A percentile compares a stretch with the other conserved stretches of the same genome.
These are phyloP conservation scores for Gallinago nigripennis DNA, from an alignment of 2,797 vertebrate species.

Conservation along the genomic window DNA sequence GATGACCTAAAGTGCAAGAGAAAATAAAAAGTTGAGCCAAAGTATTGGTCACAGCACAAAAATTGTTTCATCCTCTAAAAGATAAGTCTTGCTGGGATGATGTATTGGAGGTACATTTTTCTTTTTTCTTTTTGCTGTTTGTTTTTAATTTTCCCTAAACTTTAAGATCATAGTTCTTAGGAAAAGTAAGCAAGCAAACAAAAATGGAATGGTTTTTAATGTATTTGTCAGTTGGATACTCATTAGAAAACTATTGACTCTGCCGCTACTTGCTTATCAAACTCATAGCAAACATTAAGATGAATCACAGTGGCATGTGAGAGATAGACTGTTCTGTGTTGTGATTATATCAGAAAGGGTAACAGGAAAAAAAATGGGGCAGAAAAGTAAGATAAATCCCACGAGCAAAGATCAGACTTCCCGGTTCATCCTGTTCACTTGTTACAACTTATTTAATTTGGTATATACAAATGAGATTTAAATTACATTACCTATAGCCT, in stretches of 20 bases:
- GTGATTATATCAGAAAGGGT: neutral
- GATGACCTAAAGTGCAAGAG: neutral
- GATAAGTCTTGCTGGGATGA: neutral
- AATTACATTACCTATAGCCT: constrained; percentile 47
- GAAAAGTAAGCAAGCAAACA: neutral
- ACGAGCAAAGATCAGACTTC: neutral
- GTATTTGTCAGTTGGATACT: neutral
- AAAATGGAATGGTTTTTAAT: neutral
- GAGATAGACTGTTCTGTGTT: neutral
- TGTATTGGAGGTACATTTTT: neutral
- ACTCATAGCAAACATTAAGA: neutral
- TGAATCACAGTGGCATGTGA: neutral
- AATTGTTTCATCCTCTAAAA: neutral
- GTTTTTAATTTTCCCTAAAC: neutral
- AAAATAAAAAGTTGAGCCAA: neutral
- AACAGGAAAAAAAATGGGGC: neutral
- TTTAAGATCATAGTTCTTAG: neutral
- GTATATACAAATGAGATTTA: constrained; percentile 43
- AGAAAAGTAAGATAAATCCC: constrained; percentile 21
- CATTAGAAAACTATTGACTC: neutral
- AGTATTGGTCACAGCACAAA: neutral
- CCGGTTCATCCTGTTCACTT: constrained; percentile 8
- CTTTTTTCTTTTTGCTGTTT: neutral
- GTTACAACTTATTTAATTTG: constrained; percentile 59
- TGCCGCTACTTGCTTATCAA: neutral